Evolutionary conservation across 2,797 vertebrate species (phyloP).

Genomic region (Ptychadena robeensis): DNA sequence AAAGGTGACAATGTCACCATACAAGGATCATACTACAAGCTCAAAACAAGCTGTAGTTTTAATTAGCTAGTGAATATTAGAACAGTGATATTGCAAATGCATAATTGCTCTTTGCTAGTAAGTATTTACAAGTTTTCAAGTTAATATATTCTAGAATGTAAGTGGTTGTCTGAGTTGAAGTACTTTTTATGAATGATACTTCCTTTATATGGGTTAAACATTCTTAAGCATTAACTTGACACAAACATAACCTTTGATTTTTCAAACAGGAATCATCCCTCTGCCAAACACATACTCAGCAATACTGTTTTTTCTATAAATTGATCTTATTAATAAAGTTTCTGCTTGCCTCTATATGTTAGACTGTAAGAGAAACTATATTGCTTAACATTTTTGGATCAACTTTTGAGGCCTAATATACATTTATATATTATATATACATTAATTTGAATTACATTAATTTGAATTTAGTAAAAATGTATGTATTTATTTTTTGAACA

Average conservation of each 20-base stretch:
- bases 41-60: neutral
- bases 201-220: constrained; percentile 40
- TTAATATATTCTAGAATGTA: constrained; percentile 39
- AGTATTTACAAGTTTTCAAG: constrained; percentile 13
- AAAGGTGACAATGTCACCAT: neutral
- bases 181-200: constrained; percentile 3
- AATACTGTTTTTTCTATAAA: constrained; percentile 30
- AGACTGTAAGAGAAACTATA: neutral
- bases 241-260: constrained; percentile 46
- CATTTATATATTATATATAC: no score
- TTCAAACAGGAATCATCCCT: constrained; percentile 8
- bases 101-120: neutral
- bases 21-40: neutral
- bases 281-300: constrained; percentile 10
- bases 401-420: neutral
- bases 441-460: no score
- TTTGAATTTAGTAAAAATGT: no score
- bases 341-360: constrained; percentile 3
- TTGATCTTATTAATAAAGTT: constrained; percentile 5
- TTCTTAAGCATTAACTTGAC: constrained; percentile 32
- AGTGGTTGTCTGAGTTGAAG: neutral
- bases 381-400: neutral
- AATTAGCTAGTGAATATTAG: neutral
- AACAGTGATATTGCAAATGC: neutral
- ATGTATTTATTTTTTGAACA: no score